Base-by-base conservation (phyloP, 2,888 invertebrate species). In the Lepidocyrtoides sp. region DNA sequence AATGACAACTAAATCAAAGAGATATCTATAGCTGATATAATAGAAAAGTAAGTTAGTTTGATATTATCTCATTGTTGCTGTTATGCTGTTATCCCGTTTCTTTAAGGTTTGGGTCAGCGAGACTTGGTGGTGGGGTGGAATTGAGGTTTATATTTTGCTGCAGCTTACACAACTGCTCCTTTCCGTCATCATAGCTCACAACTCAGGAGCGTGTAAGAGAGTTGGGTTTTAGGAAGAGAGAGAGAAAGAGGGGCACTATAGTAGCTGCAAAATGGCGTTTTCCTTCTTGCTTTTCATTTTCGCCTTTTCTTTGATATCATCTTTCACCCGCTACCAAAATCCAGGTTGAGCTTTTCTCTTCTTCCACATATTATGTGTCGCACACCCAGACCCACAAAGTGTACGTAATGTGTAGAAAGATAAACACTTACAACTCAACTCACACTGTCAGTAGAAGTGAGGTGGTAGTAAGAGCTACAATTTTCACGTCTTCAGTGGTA, bases 1-100 rank as follows among this genome's bases (percentile, higher is more conserved):
- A 2, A 54, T 51, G 29, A 77, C 17, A 12, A 17, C 14, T 48
- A 41, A 72, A 72, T 72, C 41, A 10, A 41, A 72, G 75, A 54
- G 77, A 77, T 77, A 77, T 77, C 51, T 51, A 44, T 26, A 44
- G 48, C 48, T 75, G 77, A 54, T 77, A 77, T 51, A 51, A 10
- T 26, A 29, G 26, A 44, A 54, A 36, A 29, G 63, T 63, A 26
- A 63, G 63, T n/a, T 5, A 10, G 26, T 36, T 36, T 7, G 51
- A 51, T 77, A 72, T 29, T 29, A 44, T 72, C 10, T 48, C n/a
- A 57, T 54, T 54, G n/a, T n/a, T n/a, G n/a, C n/a, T n/a, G n/a
- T n/a, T n/a, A n/a, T n/a, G n/a, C n/a, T n/a, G n/a, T 48, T 69
- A 41, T 41, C 69, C 17, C 23, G 41, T 44, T 29, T 77, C 54